Conservation (phyloP, 1,140 invertebrate species). For the Epicauta chinensis region DNA sequence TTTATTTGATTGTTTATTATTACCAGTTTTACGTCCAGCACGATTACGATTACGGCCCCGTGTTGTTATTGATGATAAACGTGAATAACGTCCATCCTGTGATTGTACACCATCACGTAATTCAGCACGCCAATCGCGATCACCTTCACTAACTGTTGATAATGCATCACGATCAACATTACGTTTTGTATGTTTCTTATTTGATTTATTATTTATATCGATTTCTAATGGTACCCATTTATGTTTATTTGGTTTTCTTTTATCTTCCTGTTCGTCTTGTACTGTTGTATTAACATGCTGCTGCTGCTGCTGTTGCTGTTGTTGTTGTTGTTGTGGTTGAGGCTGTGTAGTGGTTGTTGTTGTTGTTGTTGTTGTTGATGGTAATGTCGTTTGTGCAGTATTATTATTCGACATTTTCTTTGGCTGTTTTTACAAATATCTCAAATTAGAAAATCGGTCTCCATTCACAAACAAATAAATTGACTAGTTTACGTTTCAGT, state of each 20-base stretch:
- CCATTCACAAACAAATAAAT: too few species aligned
- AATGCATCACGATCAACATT: constrained; percentile 28
- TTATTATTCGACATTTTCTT: constrained; percentile 1
- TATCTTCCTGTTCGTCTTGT: constrained; percentile 28
- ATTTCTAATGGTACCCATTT: constrained; percentile 74
- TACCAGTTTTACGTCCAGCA: constrained; percentile 31
- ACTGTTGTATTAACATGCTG: constrained; percentile 9
- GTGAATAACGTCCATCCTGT: constrained; percentile 14
- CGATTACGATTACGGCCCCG: constrained; percentile 30
- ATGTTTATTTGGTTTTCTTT: constrained; percentile 52
- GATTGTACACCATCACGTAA: neutral
- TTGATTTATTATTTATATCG: constrained; percentile 50
- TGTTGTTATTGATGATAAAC: constrained; percentile 30
- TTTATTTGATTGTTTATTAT: constrained; percentile 30
- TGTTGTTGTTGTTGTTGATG: too few species aligned
- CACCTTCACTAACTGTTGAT: constrained; percentile 39
- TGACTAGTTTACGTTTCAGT: too few species aligned
- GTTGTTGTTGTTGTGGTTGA: too few species aligned
- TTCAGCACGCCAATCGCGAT: constrained; percentile 36
- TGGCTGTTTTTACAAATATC: neutral
- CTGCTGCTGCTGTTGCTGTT: constrained; percentile 1
- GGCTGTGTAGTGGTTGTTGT: too few species aligned
- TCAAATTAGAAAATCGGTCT: too few species aligned
- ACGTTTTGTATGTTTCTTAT: constrained; percentile 25
- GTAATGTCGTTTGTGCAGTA: too few species aligned